phyloP scores from a whole-genome alignment of 2,113 vertebrate species.

The Pitta sordida region DNA sequence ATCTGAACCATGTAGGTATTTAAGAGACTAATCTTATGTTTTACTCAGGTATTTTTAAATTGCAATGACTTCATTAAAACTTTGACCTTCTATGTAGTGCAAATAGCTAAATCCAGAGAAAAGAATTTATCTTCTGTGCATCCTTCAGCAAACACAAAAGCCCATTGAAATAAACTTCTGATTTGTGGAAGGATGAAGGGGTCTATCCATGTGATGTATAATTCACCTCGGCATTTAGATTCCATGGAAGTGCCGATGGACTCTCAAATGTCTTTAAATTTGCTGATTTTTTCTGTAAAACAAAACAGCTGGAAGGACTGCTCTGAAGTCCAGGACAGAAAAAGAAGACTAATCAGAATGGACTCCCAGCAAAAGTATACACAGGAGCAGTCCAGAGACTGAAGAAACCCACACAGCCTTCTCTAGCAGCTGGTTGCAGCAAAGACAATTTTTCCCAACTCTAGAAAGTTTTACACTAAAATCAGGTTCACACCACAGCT shows the following conservation, averaged over 20 bases:
- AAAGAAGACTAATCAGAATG: background rate
- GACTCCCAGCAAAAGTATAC: background rate
- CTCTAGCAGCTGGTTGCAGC: background rate
- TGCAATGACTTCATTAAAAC: background rate
- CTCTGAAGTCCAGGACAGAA: background rate
- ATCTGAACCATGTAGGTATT: background rate
- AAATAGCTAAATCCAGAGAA: background rate
- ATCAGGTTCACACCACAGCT: background rate
- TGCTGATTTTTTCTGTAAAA: background rate
- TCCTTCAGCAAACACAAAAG: background rate
- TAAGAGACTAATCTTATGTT: background rate
- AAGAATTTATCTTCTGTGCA: background rate
- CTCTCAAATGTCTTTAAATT: background rate
- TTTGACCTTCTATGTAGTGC: background rate
- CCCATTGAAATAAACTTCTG: background rate
- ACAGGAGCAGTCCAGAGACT: background rate
- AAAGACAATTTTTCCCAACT: background rate
- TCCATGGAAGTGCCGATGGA: background rate
- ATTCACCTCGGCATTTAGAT: background rate
- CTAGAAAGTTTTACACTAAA: rapidly evolving
- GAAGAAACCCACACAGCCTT: background rate
- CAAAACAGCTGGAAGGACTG: background rate
- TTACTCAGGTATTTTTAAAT: background rate
- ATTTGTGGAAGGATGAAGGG: background rate
- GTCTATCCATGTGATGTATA: background rate